phyloP scores from a whole-genome alignment of 2,113 vertebrate species.

The Ivindomyrus marchei region DNA sequence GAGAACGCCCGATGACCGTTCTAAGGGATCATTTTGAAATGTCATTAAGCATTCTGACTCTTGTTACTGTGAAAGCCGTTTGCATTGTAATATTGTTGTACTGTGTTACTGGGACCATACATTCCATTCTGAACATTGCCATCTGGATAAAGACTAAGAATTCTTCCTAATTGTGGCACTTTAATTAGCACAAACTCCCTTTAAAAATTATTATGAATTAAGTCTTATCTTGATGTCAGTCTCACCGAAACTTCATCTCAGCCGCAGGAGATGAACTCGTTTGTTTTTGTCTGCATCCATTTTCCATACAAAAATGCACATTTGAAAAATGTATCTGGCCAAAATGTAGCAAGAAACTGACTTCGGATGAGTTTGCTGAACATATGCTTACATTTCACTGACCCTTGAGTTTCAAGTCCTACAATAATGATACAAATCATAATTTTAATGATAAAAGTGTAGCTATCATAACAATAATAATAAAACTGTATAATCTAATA shows the following conservation, averaged over 20 bases:
- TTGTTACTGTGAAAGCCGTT: neutral
- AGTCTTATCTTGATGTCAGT: neutral
- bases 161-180: neutral
- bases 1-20: neutral
- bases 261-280: neutral
- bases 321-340: neutral
- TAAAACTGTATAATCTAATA: slow-evolving; percentile 44
- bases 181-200: neutral
- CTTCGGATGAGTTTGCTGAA: neutral
- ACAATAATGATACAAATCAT: slow-evolving; percentile 38
- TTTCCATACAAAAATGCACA: neutral
- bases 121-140: neutral
- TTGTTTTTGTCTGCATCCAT: neutral
- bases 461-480: neutral
- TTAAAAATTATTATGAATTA: neutral
- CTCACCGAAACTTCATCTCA: neutral
- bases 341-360: neutral
- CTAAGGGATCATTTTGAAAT: neutral
- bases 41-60: neutral
- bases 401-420: slow-evolving; percentile 45
- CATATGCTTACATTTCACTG: slow-evolving; percentile 33
- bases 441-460: slow-evolving; percentile 30
- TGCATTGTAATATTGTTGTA: neutral
- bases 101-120: neutral
- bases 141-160: neutral